Conservation (phyloP, 2,797 vertebrate genomes). For the Clarias laeviceps region DNA sequence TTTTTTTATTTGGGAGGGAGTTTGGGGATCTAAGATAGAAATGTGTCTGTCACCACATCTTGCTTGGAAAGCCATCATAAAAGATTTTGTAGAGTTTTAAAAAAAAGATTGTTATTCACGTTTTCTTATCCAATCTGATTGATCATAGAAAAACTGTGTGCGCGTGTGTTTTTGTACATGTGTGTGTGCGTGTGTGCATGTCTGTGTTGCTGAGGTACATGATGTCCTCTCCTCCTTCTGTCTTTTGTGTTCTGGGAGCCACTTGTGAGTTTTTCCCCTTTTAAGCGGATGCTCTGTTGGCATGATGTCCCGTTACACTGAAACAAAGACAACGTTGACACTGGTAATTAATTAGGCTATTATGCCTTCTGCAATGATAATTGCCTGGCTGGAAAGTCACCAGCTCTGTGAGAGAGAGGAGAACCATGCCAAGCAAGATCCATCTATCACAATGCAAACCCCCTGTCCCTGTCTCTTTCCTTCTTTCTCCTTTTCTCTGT, state of each 20-base stretch:
- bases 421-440: conserved; percentile 70
- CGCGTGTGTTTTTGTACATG: too few species aligned
- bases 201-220: background rate
- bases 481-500: conserved; percentile 46
- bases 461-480: conserved; percentile 51
- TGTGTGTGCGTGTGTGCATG: background rate
- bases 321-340: conserved; percentile 95
- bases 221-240: conserved; percentile 28
- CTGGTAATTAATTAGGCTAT: conserved; percentile 99
- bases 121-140: background rate
- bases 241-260: conserved; percentile 46
- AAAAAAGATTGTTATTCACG: conserved; percentile 1
- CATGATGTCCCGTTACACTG: conserved; percentile 87
- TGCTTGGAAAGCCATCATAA: conserved; percentile 8
- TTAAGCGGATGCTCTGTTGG: conserved; percentile 80
- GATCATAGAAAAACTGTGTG: background rate
- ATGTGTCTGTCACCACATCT: conserved; percentile 11
- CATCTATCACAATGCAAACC: conserved; percentile 86
- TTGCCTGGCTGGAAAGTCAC: conserved; percentile 99
- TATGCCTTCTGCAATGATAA: conserved; percentile 99
- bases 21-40: background rate
- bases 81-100: background rate
- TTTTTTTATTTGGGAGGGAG: background rate
- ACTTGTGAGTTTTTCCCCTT: conserved; percentile 65
- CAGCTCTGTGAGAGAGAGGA: conserved; percentile 79